Evolutionary conservation across 2,113 vertebrate species (phyloP).

Genomic region (Cyanocitta stelleri): DNA sequence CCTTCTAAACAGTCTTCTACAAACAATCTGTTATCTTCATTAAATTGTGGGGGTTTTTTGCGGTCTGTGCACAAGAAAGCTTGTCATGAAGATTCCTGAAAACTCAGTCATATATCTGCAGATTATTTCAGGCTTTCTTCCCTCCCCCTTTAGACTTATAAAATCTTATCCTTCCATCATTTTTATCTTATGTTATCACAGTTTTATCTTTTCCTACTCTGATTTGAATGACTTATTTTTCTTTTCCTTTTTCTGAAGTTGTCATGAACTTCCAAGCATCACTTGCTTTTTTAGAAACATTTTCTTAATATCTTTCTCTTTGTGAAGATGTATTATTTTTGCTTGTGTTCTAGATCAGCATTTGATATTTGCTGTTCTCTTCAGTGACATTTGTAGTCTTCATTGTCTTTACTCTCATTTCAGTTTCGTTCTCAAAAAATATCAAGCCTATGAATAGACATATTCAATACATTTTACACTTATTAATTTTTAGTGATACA

Average conservation of each 20-base stretch:
- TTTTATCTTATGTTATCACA: not conserved
- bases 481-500: not conserved
- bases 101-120: not conserved
- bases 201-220: not conserved
- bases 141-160: not conserved
- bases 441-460: not conserved
- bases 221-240: not conserved
- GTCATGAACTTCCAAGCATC: not conserved
- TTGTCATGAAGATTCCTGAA: not conserved
- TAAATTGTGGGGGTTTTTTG: fast-evolving
- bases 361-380: not conserved
- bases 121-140: not conserved
- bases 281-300: not conserved
- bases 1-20: not conserved
- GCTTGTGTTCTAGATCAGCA: not conserved
- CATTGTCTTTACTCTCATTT: not conserved
- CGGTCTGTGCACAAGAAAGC: not conserved
- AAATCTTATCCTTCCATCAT: not conserved
- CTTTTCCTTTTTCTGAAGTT: not conserved
- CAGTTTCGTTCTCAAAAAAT: not conserved
- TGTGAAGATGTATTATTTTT: not conserved
- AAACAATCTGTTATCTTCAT: not conserved
- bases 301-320: not conserved
- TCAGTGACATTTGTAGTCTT: not conserved
- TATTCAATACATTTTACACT: not conserved